A percentile compares a stretch with the other conserved stretches of the same genome.
phyloP scores from a whole-genome alignment of 2,113 vertebrate species.

The Acrocephalus kingi region DNA sequence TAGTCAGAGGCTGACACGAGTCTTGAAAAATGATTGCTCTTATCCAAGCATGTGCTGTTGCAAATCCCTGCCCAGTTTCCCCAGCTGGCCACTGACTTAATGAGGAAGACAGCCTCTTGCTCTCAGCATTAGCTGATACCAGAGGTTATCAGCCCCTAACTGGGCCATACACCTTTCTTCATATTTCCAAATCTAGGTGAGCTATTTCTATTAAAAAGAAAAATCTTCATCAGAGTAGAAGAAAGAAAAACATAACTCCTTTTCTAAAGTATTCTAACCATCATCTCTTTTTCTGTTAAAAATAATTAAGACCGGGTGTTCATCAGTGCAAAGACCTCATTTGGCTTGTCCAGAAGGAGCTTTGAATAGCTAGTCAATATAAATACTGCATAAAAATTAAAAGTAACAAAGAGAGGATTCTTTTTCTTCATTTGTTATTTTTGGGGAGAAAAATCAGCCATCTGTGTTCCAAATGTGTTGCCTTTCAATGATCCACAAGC shows the following conservation, averaged over 20 bases:
- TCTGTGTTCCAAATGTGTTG: conserved; percentile 68
- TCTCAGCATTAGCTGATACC: neutral
- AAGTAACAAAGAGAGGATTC: conserved; percentile 3
- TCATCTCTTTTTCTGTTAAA: neutral
- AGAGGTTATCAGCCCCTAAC: neutral
- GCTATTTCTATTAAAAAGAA: neutral
- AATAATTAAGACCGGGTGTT: neutral
- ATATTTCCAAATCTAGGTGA: neutral
- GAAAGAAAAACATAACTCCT: neutral
- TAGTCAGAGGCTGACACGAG: neutral
- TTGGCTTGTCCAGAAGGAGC: conserved; percentile 35
- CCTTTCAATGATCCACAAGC: conserved; percentile 52
- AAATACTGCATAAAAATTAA: conserved; percentile 42
- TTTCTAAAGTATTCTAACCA: neutral
- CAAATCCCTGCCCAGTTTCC: neutral
- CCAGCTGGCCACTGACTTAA: neutral
- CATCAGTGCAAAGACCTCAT: conserved; percentile 16
- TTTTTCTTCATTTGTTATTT: conserved; percentile 50
- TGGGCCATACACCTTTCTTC: neutral
- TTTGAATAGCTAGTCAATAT: conserved; percentile 27
- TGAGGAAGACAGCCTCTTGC: neutral
- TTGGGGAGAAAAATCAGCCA: conserved; percentile 25
- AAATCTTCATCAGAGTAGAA: neutral
- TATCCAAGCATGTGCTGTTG: neutral
- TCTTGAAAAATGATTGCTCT: neutral